Conservation (phyloP, 1,140 invertebrate species). For the Bombus impatiens region DNA sequence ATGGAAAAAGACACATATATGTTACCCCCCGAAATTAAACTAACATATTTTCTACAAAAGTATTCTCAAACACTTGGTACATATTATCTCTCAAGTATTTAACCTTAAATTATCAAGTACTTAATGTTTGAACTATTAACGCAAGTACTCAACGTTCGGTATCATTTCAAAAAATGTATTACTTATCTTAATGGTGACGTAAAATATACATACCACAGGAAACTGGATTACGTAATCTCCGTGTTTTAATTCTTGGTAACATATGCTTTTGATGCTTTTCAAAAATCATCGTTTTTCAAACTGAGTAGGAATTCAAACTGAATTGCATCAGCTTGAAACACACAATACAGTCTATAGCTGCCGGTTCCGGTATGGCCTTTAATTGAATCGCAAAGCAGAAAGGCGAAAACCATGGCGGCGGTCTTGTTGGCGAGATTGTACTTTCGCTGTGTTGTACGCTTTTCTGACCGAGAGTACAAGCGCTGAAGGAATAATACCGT, state of each 20-base stretch:
- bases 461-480: conserved; percentile 78
- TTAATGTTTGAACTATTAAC: not conserved
- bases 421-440: conserved; percentile 73
- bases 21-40: too few species aligned
- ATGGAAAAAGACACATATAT: too few species aligned
- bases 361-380: conserved; percentile 35
- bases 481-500: conserved; percentile 65
- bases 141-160: not conserved
- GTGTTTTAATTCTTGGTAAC: not conserved
- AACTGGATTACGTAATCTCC: not conserved
- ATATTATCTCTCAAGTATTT: not conserved
- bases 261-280: not conserved
- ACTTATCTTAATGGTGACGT: not conserved
- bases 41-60: too few species aligned
- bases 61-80: too few species aligned
- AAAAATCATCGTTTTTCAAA: not conserved
- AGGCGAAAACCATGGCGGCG: conserved; percentile 76
- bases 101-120: not conserved
- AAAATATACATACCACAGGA: not conserved
- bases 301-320: not conserved
- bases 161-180: not conserved
- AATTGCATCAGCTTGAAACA: conserved; percentile 31
- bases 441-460: conserved; percentile 74
- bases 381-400: conserved; percentile 48
- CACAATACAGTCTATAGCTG: conserved; percentile 12